Percentiles rank a stretch among this genome's conserved stretches.
Conservation (phyloP, 2,888 invertebrate genomes). For the Trachelus tabidus region DNA sequence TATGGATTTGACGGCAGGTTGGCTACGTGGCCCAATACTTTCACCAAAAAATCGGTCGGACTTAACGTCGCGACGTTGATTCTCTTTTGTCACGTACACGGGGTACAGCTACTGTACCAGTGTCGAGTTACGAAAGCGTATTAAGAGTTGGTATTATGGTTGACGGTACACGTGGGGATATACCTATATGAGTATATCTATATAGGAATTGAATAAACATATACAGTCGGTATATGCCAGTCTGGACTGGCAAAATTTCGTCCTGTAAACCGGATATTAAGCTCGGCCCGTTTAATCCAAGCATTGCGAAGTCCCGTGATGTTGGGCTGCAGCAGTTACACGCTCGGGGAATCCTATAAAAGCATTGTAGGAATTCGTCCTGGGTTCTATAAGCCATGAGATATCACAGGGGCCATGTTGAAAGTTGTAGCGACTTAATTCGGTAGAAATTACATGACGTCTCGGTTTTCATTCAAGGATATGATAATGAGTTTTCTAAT, state of each 20-base stretch:
- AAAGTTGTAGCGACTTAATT: not conserved
- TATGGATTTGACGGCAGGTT: not conserved
- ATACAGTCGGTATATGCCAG: not conserved
- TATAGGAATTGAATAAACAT: not conserved
- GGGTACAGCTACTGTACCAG: not conserved
- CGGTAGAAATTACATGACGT: not conserved
- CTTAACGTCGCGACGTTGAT: not conserved
- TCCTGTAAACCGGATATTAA: not conserved
- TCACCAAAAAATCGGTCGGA: conserved; percentile 14
- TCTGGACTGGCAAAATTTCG: not conserved
- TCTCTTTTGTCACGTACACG: not conserved
- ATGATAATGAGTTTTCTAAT: not conserved
- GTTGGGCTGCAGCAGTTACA: not conserved
- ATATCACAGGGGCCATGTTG: not conserved
- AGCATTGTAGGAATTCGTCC: not conserved
- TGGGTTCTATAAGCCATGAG: not conserved
- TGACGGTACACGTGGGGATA: not conserved
- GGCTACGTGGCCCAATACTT: conserved; percentile 6
- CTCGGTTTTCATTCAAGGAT: not conserved
- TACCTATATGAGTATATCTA: not conserved
- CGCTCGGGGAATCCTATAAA: not conserved
- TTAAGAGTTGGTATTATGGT: not conserved
- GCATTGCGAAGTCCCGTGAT: not conserved
- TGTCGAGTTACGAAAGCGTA: not conserved
- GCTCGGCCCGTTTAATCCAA: not conserved